These are phyloP conservation scores for Nomia melanderi DNA, from an alignment of 1,140 invertebrate species.

Conservation along the genomic window DNA sequence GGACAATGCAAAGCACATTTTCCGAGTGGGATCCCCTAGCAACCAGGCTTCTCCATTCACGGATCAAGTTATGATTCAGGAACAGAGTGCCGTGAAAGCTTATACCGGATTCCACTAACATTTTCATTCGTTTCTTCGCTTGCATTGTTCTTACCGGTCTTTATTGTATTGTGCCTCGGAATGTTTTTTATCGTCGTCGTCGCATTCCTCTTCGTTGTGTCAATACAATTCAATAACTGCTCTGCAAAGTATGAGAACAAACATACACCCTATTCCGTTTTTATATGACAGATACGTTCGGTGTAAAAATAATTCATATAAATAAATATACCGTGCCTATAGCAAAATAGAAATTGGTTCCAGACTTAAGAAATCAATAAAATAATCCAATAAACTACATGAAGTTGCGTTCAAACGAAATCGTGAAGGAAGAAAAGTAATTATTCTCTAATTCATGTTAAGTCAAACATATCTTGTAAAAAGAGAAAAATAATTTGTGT, in stretches of 20 bases:
- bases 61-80: constrained; percentile 1
- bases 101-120: constrained; percentile 19
- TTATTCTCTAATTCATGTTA: no score
- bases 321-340: no score
- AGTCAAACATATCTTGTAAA: no score
- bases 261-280: no score
- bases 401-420: no score
- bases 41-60: not conserved
- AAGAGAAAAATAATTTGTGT: no score
- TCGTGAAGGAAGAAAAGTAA: no score
- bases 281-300: no score
- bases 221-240: not conserved
- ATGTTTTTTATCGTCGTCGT: not conserved
- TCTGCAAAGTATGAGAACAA: not conserved
- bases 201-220: not conserved
- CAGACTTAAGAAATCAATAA: no score
- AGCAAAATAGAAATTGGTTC: no score
- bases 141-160: not conserved
- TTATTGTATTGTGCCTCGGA: not conserved
- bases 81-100: not conserved
- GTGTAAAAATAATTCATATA: no score
- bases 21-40: not conserved
- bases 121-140: not conserved
- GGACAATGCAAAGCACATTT: constrained; percentile 14
- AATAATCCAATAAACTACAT: no score